Base-by-base conservation (phyloP, 2,888 invertebrate species). In the Drosophila paramelanica region DNA sequence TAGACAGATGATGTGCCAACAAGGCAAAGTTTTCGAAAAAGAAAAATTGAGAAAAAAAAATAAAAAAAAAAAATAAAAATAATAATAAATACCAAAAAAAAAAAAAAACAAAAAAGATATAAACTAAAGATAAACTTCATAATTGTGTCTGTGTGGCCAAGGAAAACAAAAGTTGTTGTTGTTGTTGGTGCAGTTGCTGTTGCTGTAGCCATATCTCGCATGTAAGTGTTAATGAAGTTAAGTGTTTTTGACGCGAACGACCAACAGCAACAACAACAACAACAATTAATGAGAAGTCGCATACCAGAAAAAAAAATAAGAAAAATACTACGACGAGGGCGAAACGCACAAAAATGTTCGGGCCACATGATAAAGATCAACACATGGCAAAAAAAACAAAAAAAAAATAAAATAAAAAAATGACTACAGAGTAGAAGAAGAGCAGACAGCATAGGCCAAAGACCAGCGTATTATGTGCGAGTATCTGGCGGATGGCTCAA, bases 151-250 rank as follows among this genome's bases (percentile, higher is more conserved):
- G 81, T 80, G 79, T 77, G 79, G 79, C 80, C 79, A 65, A 77
- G 82, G 56, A 65, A 74, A 79, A 70, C 70, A 75, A 75, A 75
- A 69, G 73, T 69, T 61, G 71, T 47, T 60, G 17, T 17, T 17
- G 62, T 31, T 55, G 51, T 41, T 42, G 68, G 17, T 55, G 53
- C 60, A n/a, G 58, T 58, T 25, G 58, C 25, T 52, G 56, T 46
- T 3, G 73, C 45, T 60, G 59, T 68, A 67, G 72, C 67, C 81
- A 71, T 81, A 83, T 84, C 81, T 86, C 72, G 75, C 87, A 82
- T 86, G 84, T 86, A 86, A 85, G 85, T 85, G 85, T 84, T 85
- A 86, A 85, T 85, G 84, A 86, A 85, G 87, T 81, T 85, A 84
- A 85, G 87, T 86, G 87, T 84, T 85, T 80, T 76, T 81, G 79